Percentiles rank a stretch among this genome's conserved stretches.
Conservation (phyloP, 92 coral and sea anemone species). For the Virgularia gustaviana region DNA sequence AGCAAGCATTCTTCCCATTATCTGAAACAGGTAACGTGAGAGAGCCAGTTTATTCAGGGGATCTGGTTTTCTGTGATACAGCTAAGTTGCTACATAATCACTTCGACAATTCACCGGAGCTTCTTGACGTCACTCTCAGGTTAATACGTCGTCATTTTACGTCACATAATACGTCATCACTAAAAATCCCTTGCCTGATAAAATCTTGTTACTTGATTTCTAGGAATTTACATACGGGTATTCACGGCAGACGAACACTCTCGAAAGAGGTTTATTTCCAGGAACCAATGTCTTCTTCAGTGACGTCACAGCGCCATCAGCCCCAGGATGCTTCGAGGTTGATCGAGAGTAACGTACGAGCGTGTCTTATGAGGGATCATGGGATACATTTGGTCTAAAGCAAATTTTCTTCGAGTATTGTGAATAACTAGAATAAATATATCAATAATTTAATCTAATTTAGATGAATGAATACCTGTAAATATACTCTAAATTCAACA, state of each 20-base stretch:
- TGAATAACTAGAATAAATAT: too few relatives aligned
- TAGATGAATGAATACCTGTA: too few relatives aligned
- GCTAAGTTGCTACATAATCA: conserved; percentile 83
- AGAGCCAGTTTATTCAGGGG: conserved; percentile 73
- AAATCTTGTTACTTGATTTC: conserved; percentile 4
- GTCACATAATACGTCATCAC: not conserved
- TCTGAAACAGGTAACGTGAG: conserved; percentile 63
- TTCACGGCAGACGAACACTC: conserved; percentile 76
- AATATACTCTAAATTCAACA: too few relatives aligned
- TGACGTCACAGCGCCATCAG: not conserved
- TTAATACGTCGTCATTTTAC: not conserved
- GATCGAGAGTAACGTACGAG: conserved; percentile 4
- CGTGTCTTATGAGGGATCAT: conserved; percentile 19
- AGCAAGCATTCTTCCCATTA: not conserved
- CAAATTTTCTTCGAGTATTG: too few relatives aligned
- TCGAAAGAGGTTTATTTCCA: conserved; percentile 85
- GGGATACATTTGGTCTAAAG: conserved; percentile 1
- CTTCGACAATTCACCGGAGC: conserved; percentile 74
- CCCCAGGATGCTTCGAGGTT: not conserved
- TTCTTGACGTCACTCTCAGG: conserved; percentile 75
- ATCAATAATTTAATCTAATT: too few relatives aligned
- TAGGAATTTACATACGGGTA: conserved; percentile 71
- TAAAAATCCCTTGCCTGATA: not conserved
- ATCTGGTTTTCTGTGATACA: conserved; percentile 82
- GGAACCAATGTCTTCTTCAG: not conserved